Evolutionary conservation across 2,888 invertebrate genomes (phyloP).

Genomic region (Brachylomia viminalis): DNA sequence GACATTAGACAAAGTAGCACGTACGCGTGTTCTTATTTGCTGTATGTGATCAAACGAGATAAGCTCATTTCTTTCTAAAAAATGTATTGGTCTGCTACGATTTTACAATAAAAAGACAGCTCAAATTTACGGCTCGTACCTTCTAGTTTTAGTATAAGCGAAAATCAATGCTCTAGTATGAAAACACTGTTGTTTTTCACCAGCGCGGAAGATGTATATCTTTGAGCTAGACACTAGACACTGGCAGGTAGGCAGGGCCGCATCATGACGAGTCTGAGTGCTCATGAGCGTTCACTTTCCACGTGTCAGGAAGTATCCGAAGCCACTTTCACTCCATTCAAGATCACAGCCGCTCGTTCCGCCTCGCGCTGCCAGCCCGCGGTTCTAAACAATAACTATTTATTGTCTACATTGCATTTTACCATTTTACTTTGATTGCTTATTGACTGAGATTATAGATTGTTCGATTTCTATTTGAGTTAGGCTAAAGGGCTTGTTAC

Average conservation of each 20-base stretch:
- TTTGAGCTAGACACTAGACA: slow-evolving; percentile 63
- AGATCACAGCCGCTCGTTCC: slow-evolving; percentile 83
- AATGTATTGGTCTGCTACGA: neutral
- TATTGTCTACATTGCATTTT: slow-evolving; percentile 71
- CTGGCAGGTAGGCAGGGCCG: slow-evolving; percentile 68
- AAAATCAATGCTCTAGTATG: neutral
- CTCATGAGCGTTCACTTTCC: slow-evolving; percentile 86
- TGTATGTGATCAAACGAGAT: neutral
- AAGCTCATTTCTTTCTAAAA: neutral
- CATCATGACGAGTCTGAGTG: slow-evolving; percentile 70
- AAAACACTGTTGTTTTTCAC: slow-evolving; percentile 69
- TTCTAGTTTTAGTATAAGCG: neutral
- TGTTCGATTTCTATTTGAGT: slow-evolving; percentile 53
- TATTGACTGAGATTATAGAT: slow-evolving; percentile 48
- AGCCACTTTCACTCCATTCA: slow-evolving; percentile 89
- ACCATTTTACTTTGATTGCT: slow-evolving; percentile 67
- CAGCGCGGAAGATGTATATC: slow-evolving; percentile 80
- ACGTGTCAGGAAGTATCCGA: slow-evolving; percentile 85
- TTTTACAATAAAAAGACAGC: neutral
- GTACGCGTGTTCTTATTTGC: neutral
- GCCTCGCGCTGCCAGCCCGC: slow-evolving; percentile 73
- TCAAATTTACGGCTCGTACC: too few relatives aligned
- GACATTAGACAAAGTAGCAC: neutral
- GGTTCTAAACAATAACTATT: slow-evolving; percentile 76
- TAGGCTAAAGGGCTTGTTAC: slow-evolving; percentile 30